These are phyloP conservation scores for Poeciliopsis occidentalis DNA, from an alignment of 2,113 vertebrate species.

Conservation along the genomic window DNA sequence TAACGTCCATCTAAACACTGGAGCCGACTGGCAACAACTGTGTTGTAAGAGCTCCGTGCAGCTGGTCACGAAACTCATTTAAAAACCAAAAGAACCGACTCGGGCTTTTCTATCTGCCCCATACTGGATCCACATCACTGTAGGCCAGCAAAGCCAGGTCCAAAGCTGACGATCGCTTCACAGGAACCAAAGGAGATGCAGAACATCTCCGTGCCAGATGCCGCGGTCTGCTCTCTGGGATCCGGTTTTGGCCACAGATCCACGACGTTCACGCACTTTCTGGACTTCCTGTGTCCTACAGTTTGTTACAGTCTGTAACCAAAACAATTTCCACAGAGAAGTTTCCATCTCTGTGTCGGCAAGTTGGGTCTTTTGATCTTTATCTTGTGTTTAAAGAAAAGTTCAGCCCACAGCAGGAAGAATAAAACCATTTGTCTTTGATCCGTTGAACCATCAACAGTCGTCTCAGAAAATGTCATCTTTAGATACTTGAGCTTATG, in stretches of 20 bases:
- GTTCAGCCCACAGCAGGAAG: slow-evolving; percentile 32
- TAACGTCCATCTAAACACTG: neutral
- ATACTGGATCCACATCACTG: neutral
- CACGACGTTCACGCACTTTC: neutral
- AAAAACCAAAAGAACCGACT: neutral
- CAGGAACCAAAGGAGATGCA: neutral
- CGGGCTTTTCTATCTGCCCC: too few relatives aligned
- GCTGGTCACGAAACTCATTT: neutral
- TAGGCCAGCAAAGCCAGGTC: neutral
- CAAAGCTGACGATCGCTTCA: too few relatives aligned
- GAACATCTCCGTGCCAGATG: neutral
- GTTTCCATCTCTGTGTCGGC: slow-evolving; percentile 2
- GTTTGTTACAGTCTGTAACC: slow-evolving; percentile 10
- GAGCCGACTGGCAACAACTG: neutral
- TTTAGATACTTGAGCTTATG: slow-evolving; percentile 28
- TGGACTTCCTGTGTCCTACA: neutral
- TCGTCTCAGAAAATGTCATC: slow-evolving; percentile 55
- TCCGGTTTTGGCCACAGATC: neutral
- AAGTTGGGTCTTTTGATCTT: slow-evolving; percentile 6
- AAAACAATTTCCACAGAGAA: slow-evolving; percentile 15
- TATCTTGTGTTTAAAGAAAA: slow-evolving; percentile 30
- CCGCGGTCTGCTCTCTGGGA: too few relatives aligned
- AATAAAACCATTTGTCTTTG: slow-evolving; percentile 42
- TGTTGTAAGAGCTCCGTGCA: neutral
- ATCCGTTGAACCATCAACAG: slow-evolving; percentile 74